Evolutionary conservation across 1,140 invertebrate genomes (phyloP), one percentile per base, ranked within the genome.

Genomic region (Drosophila azteca): DNA sequence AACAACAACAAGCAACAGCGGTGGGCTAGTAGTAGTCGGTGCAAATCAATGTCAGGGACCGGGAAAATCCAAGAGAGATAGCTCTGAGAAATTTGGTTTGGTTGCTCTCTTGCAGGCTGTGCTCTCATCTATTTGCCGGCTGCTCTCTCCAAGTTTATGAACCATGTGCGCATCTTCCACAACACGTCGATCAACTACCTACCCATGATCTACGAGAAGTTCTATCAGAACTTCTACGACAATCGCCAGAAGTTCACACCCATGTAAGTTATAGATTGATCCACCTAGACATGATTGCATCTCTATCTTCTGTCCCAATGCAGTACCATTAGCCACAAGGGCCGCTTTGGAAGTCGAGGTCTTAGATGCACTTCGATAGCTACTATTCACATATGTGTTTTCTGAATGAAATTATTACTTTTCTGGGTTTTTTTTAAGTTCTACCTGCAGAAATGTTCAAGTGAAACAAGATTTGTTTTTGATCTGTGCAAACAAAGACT

Each of bases 91-190:
- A 7, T 46, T 26, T 2, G 31, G 35, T 39, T 1, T 9, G 35
- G 11, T 39, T 20, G 17, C 17, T 57, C 44, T 67, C 13, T 61
- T 53, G 24, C 50, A 91, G 90, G 89, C 39, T 91, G 90, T 22
- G 48, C 76, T 55, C 77, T 91, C 43, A 20, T 90, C 20, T 91
- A 91, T 44, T 67, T 91, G 24, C 90, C 90, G 55, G 90, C 87
- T 17, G 89, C 90, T 9, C 78, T 91, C 57, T 85, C 89, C 46
- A 90, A 91, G 63, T 90, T 90, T 44, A 67, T 91, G 52, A 88
- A 83, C 48, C 89, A 90, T 62, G 78, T 91, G 49, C 80, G 90
- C 51, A 90, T 91, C 46, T 91, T 91, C 60, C 89, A 91, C 75
- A 91, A 91, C 59, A 79, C 89, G 3, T 54, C 70, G 9, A 77